Evolutionary conservation across 2,113 vertebrate species (phyloP), one percentile per base, ranked within the genome.

Genomic region (Tetrao urogallus): DNA sequence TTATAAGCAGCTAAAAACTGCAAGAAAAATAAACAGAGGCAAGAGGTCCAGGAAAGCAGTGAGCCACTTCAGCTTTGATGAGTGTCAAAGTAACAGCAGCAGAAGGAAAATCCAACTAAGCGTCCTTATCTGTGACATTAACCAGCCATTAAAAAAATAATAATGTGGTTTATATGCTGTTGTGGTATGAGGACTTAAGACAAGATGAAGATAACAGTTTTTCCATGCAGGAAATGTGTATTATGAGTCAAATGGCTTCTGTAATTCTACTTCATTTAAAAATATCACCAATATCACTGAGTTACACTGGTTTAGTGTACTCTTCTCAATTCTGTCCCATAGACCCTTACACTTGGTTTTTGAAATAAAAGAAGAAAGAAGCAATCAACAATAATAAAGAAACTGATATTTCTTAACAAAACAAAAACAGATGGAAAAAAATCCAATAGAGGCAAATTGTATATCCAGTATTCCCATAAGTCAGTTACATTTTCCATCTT

Each of bases 401-500:
- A 91, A 87, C 2, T 16, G 9, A 3, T 76, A 88, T 88, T 94
- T 82, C 64, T 86, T 69, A 66, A 76, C 36, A 75, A 89, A 84
- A 88, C 25, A 94, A 47, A 61, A 30, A 74, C 56, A 81, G 43
- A 82, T 34, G 43, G 38, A 92, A 91, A 92, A 92, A 43, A 93
- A 86, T 78, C 88, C 61, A 72, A 57, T 69, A 52, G 20, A 75
- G n/a, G 25, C 78, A 30, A 75, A 77, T 5, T 16, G 38, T 58
- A 69, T 47, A 47, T 81, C 83, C 34, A 74, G 65, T 71, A 74
- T 84, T 77, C 70, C 80, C 65, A 86, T 36, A 73, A 76, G 34
- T 43, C 83, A 91, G 73, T 92, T 65, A 80, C 27, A 90, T 83
- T 96, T 92, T 93, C 36, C 38, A 70, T 86, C 32, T 57, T 65